Conservation (phyloP, 2,888 invertebrate species). For the Anodontia alba region DNA sequence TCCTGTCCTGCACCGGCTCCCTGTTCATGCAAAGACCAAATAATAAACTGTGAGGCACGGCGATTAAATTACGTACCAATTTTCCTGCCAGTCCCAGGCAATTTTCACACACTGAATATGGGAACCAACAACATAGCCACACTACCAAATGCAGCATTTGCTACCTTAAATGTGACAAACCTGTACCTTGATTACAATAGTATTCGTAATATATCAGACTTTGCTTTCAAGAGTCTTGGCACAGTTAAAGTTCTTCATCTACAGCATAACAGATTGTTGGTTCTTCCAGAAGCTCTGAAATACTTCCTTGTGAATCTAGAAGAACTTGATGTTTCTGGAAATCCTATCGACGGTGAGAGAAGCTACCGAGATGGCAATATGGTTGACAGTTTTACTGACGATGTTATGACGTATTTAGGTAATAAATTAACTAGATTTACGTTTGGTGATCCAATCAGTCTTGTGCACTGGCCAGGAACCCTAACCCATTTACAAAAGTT, state of each 20-base stretch:
- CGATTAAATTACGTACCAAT: conserved; percentile 4
- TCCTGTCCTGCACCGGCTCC: conserved; percentile 39
- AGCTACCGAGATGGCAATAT: not conserved
- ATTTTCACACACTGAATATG: conserved; percentile 28
- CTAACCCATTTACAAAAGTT: conserved; percentile 17
- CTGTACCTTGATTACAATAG: conserved; percentile 37
- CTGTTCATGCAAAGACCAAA: conserved; percentile 19
- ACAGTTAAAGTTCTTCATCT: conserved; percentile 27
- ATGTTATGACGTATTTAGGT: conserved; percentile 19
- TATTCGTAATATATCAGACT: conserved; percentile 28
- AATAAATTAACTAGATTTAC: conserved; percentile 21
- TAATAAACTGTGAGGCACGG: conserved; percentile 41
- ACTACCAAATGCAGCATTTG: conserved; percentile 26
- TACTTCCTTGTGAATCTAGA: conserved; percentile 12
- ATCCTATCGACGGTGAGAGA: conserved; percentile 29
- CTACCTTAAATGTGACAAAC: conserved; percentile 25
- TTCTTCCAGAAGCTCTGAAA: conserved; percentile 28
- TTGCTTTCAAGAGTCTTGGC: conserved; percentile 42
- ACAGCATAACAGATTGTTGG: conserved; percentile 35
- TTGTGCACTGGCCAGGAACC: conserved; percentile 32
- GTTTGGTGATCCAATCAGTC: conserved; percentile 16
- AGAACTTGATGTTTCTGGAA: conserved; percentile 28
- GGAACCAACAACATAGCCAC: conserved; percentile 22
- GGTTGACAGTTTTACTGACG: conserved; percentile 16
- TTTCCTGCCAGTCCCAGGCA: conserved; percentile 12